Percentiles rank a stretch among this genome's conserved stretches.
Conservation (phyloP, 1,140 invertebrate species). For the Aethina tumida region DNA sequence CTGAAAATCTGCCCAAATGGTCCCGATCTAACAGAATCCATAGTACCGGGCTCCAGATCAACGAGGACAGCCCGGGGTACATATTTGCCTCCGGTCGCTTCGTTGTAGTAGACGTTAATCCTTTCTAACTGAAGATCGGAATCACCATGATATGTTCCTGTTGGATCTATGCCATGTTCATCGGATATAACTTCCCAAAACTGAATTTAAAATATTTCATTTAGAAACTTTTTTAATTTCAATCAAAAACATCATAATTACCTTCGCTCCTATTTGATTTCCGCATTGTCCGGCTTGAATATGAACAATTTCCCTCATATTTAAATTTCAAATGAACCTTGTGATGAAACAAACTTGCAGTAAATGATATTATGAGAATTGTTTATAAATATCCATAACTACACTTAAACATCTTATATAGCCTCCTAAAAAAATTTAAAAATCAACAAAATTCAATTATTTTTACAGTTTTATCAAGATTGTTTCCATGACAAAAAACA, state of each 20-base stretch:
- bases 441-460: not conserved
- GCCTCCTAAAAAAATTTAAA: not conserved
- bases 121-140: conserved; percentile 78
- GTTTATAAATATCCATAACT: conserved; percentile 20
- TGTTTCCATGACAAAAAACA: too few relatives aligned
- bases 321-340: conserved; percentile 25
- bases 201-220: conserved; percentile 37
- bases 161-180: conserved; percentile 84
- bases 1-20: conserved; percentile 81
- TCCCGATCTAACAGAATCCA: conserved; percentile 81
- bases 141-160: conserved; percentile 76
- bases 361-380: conserved; percentile 22
- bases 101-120: conserved; percentile 90
- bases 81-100: conserved; percentile 79
- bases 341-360: conserved; percentile 20
- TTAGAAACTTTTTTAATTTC: conserved; percentile 2
- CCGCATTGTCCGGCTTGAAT: conserved; percentile 80
- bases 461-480: too few relatives aligned
- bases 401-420: conserved; percentile 1
- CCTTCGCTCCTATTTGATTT: conserved; percentile 48
- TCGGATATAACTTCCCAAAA: conserved; percentile 87
- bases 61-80: conserved; percentile 81
- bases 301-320: conserved; percentile 74
- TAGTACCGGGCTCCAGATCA: conserved; percentile 84
- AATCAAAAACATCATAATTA: conserved; percentile 21